Percentiles rank a stretch among this genome's conserved stretches.
phyloP scores from a whole-genome alignment of 2,113 vertebrate genomes.

The Chloroceryle aenea region DNA sequence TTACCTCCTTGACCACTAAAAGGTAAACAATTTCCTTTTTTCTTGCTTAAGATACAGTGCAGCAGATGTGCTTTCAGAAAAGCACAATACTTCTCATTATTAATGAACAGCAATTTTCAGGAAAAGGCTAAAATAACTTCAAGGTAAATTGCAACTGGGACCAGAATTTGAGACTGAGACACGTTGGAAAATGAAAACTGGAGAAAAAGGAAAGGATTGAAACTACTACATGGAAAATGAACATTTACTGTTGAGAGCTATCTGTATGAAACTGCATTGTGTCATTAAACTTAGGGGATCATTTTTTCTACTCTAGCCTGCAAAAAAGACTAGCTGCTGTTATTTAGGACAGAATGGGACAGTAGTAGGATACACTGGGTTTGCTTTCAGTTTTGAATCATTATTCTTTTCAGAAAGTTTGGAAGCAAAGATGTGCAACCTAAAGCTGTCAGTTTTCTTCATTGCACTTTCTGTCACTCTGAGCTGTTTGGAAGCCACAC shows the following conservation, averaged over 20 bases:
- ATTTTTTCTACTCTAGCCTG: neutral
- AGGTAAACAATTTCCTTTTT: conserved; percentile 68
- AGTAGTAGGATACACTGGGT: neutral
- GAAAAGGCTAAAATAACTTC: neutral
- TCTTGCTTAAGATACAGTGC: neutral
- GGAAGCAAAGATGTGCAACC: conserved; percentile 77
- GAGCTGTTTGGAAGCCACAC: conserved; percentile 77
- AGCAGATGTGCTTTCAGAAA: neutral
- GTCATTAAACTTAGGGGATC: neutral
- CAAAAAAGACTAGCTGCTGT: neutral
- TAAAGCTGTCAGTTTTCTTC: conserved; percentile 78
- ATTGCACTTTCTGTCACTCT: conserved; percentile 79
- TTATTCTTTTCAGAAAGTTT: conserved; percentile 62
- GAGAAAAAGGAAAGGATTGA: neutral
- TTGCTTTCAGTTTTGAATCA: conserved; percentile 1
- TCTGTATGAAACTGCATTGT: neutral
- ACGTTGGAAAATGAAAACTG: neutral
- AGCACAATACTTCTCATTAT: neutral
- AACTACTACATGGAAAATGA: neutral
- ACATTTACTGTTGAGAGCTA: neutral
- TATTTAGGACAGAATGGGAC: neutral
- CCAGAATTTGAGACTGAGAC: neutral
- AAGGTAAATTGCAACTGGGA: neutral
- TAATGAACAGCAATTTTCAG: neutral
- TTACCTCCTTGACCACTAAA: neutral